A percentile compares a stretch with the other conserved stretches of the same genome.
Evolutionary conservation across 2,888 invertebrate genomes (phyloP).

Genomic region (Nomada ferruginata): DNA sequence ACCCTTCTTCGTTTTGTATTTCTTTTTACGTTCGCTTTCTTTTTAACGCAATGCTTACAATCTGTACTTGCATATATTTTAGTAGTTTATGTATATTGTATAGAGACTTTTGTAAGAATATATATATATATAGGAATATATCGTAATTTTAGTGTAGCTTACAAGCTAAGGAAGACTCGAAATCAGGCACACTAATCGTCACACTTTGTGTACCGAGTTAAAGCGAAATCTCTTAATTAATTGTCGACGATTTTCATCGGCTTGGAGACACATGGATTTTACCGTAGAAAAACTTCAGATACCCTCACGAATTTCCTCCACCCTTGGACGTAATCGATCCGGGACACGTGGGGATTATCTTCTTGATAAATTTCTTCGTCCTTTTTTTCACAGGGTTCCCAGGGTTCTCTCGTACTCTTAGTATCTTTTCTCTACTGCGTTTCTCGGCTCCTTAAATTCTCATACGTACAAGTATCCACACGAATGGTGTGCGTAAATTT

Average conservation of each 20-base stretch:
- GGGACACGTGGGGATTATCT: slow-evolving; percentile 54
- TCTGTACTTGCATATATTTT: background rate
- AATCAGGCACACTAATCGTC: slow-evolving; percentile 78
- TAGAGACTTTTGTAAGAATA: slow-evolving; percentile 60
- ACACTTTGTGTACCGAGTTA: slow-evolving; percentile 15
- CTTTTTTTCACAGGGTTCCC: background rate
- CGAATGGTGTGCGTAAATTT: slow-evolving; percentile 2
- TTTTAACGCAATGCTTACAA: background rate
- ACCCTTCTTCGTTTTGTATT: background rate
- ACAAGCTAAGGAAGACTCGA: slow-evolving; percentile 78
- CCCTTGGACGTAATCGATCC: slow-evolving; percentile 15
- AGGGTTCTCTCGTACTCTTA: background rate
- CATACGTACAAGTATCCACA: background rate
- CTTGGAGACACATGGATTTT: slow-evolving; percentile 74
- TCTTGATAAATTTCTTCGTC: background rate
- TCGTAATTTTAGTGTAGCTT: slow-evolving; percentile 43
- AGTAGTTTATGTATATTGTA: slow-evolving; percentile 8
- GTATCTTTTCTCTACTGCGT: background rate
- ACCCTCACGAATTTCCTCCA: background rate
- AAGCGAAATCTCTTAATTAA: slow-evolving; percentile 41
- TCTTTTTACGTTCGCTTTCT: background rate
- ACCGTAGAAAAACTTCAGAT: slow-evolving; percentile 45
- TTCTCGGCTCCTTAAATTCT: slow-evolving; percentile 10
- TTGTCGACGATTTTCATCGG: slow-evolving; percentile 50
- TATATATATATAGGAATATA: slow-evolving; percentile 39